Evolutionary conservation across 2,888 invertebrate genomes (phyloP).

Genomic region (Diploptera punctata): DNA sequence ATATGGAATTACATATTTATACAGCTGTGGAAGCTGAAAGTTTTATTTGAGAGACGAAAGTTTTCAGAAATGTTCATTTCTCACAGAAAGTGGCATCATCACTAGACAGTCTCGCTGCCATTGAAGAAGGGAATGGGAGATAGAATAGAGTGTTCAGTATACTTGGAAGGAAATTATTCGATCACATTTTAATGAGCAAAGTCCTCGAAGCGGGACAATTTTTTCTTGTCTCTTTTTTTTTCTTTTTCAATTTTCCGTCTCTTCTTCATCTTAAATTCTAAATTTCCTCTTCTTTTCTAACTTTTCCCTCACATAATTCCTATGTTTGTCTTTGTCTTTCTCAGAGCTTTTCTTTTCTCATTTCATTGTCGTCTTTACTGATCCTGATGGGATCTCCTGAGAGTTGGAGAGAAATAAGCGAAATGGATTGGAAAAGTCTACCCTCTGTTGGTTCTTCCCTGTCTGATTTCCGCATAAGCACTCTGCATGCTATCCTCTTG

Average conservation of each 20-base stretch:
- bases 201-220: conserved; percentile 33
- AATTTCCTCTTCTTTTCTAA: conserved; percentile 17
- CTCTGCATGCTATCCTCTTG: not conserved
- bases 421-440: conserved; percentile 29
- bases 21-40: not conserved
- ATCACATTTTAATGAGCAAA: conserved; percentile 45
- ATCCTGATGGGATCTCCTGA: conserved; percentile 31
- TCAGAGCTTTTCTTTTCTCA: not conserved
- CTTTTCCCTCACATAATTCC: conserved; percentile 25
- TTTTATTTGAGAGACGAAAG: not conserved
- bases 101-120: conserved; percentile 20
- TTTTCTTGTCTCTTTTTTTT: conserved; percentile 17
- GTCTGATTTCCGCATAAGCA: not conserved
- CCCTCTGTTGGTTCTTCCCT: not conserved
- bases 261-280: conserved; percentile 13
- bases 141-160: not conserved
- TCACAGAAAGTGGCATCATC: conserved; percentile 35
- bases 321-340: conserved; percentile 2
- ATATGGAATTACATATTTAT: conserved; percentile 5
- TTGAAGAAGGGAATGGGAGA: not conserved
- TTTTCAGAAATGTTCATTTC: conserved; percentile 10
- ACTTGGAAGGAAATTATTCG: conserved; percentile 39
- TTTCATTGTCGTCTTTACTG: not conserved
- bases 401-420: conserved; percentile 28
- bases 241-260: conserved; percentile 3